Base-by-base conservation (phyloP, 1,140 invertebrate species). In the Drosophila nebulosa region DNA sequence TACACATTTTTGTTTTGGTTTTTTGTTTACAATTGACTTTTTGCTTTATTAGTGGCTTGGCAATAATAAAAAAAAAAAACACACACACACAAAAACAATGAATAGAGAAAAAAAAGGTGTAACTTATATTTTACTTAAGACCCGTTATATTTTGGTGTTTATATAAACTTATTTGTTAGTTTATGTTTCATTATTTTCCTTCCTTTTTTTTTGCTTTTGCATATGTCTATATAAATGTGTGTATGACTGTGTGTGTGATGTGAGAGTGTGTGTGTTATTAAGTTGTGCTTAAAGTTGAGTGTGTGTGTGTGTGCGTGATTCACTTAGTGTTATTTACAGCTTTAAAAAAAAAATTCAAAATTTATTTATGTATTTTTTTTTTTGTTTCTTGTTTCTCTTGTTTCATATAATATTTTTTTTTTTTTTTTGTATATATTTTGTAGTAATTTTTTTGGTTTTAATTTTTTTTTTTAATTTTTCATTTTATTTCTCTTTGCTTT, bases 301-400 rank as follows among this genome's bases (percentile, higher is more conserved):
- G 21, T 46, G 46, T 58, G 16, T 51, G 55, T 61, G 67, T 79
- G 67, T 73, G 74, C 64, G 65, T 69, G 63, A 70, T 70, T 77
- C 56, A 58, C 53, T 77, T 60, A 68, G 78, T 86, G 74, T 76
- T 86, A 83, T 86, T 88, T 88, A 88, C 83, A 88, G 58, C 39
- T 21, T 46, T 46, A 46, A 46, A 46, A 46, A 42, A 46, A 46
- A 46, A 46, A 16, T 16, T 46, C 39, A 18, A 46, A 46, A 46
- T 71, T 67, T 64, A 16, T 57, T 65, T 63, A 46, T 64, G 63
- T 59, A 51, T 80, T 79, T 24, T 16, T 30, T 59, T 56, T 36
- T 60, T 56, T 80, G n/a, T 75, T 16, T 26, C 52, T 59, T 56
- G 36, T 60, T 58, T 64, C 18, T 46, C 58, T 55, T 52, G 57